phyloP scores from a whole-genome alignment of 64 coral and sea anemone genomes.

The Dendronephthya gigantea region DNA sequence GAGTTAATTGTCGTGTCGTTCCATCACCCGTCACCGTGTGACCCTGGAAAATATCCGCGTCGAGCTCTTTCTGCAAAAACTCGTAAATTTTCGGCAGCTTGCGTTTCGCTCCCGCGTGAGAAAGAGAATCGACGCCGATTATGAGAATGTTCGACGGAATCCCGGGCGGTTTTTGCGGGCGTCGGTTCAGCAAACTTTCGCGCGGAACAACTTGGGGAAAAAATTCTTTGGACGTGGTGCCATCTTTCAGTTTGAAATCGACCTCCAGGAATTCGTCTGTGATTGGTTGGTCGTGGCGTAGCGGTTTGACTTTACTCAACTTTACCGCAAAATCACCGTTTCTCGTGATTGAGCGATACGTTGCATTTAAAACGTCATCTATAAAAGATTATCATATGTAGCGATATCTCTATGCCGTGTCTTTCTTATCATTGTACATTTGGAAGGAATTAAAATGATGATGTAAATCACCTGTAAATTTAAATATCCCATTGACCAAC shows the following conservation, averaged over 20 bases:
- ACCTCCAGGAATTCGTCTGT: neutral
- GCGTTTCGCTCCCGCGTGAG: neutral
- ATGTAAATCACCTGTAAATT: neutral
- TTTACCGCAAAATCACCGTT: neutral
- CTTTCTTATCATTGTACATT: too few species aligned
- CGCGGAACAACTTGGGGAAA: neutral
- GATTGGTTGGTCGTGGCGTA: neutral
- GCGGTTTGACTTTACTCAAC: neutral
- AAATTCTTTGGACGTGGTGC: neutral
- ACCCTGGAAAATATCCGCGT: neutral
- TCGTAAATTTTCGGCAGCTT: neutral
- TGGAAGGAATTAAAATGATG: too few species aligned
- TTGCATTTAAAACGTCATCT: neutral
- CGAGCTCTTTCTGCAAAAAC: neutral
- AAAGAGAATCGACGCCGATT: neutral
- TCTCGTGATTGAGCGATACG: neutral
- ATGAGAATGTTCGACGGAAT: conserved; percentile 6
- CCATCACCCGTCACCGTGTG: neutral
- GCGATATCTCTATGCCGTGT: too few species aligned
- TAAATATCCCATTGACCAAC: neutral
- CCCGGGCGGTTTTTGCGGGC: neutral
- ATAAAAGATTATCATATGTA: too few species aligned
- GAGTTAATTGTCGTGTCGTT: neutral
- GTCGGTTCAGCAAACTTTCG: neutral
- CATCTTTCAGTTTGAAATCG: neutral